Percentiles rank a stretch among this genome's conserved stretches.
Conservation (phyloP, 2,113 vertebrate genomes). For the Vidua macroura region DNA sequence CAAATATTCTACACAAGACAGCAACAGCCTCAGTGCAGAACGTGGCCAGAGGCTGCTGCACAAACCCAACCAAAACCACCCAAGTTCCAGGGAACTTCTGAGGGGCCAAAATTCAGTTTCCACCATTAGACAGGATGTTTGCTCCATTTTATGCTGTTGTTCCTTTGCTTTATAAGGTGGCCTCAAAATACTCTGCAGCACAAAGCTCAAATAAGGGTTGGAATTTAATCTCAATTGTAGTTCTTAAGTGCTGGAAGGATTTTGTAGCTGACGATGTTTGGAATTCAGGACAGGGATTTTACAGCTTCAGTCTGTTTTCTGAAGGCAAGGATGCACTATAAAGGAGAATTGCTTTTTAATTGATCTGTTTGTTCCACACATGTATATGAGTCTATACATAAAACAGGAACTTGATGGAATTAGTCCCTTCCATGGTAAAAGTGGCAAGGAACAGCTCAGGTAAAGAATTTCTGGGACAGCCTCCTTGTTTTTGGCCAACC, state of each 20-base stretch:
- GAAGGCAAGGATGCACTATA: background rate
- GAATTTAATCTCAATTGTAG: background rate
- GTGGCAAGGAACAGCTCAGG: background rate
- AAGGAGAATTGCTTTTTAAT: background rate
- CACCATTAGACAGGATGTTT: background rate
- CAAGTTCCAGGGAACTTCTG: too few species aligned
- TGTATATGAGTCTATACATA: accelerated
- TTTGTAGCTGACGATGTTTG: background rate
- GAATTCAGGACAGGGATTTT: background rate
- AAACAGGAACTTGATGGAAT: background rate
- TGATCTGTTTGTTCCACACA: background rate
- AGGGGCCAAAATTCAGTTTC: background rate
- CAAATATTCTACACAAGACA: background rate
- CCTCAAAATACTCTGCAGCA: background rate
- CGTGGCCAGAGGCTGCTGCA: background rate
- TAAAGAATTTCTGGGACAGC: background rate
- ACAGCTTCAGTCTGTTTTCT: background rate
- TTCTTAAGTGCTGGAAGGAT: background rate
- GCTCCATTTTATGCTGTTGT: background rate
- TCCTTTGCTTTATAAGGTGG: background rate
- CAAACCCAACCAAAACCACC: background rate
- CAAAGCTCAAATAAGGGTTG: background rate
- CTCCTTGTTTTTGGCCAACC: background rate
- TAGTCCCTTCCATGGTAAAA: background rate
- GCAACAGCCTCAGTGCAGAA: background rate